A percentile compares a stretch with the other conserved stretches of the same genome.
These are phyloP conservation scores for Tetramorium simillimum DNA, from an alignment of 1,140 invertebrate genomes.

Conservation along the genomic window DNA sequence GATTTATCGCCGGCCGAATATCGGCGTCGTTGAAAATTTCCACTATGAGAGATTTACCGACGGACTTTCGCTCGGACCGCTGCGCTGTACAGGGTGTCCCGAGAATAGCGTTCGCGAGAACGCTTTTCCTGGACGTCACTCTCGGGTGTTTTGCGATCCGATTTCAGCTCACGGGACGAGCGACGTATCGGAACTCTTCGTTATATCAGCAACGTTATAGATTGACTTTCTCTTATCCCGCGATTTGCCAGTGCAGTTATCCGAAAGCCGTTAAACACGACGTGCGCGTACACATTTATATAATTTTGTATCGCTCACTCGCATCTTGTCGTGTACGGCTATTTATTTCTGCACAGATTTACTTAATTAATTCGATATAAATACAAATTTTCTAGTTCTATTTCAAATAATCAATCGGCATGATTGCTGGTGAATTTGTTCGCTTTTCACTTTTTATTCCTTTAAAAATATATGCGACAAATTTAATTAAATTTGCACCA, in stretches of 20 bases:
- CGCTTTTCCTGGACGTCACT: slow-evolving; percentile 19
- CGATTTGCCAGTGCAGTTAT: slow-evolving; percentile 28
- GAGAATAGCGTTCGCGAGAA: not conserved
- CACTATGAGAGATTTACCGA: slow-evolving; percentile 47
- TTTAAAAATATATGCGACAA: not conserved
- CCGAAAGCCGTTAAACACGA: slow-evolving; percentile 36
- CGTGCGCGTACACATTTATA: slow-evolving; percentile 18
- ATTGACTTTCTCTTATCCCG: slow-evolving; percentile 44
- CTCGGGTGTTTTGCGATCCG: slow-evolving; percentile 24
- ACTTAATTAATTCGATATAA: not conserved
- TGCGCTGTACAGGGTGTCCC: slow-evolving; percentile 6
- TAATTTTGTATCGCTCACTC: slow-evolving; percentile 17
- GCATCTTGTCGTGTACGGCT: not conserved
- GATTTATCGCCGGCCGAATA: slow-evolving; percentile 52
- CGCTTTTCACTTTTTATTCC: not conserved
- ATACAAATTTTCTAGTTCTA: not conserved
- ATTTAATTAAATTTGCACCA: not conserved
- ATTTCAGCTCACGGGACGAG: slow-evolving; percentile 31
- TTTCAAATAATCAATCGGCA: not conserved
- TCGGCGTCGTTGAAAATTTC: slow-evolving; percentile 33
- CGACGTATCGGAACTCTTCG: slow-evolving; percentile 39
- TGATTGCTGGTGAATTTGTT: not conserved
- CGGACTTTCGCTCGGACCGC: slow-evolving; percentile 35
- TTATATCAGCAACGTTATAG: slow-evolving; percentile 52
- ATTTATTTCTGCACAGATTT: not conserved